These are phyloP conservation scores for Diarsia dahlii DNA, from an alignment of 2,888 invertebrate species.

Conservation along the genomic window DNA sequence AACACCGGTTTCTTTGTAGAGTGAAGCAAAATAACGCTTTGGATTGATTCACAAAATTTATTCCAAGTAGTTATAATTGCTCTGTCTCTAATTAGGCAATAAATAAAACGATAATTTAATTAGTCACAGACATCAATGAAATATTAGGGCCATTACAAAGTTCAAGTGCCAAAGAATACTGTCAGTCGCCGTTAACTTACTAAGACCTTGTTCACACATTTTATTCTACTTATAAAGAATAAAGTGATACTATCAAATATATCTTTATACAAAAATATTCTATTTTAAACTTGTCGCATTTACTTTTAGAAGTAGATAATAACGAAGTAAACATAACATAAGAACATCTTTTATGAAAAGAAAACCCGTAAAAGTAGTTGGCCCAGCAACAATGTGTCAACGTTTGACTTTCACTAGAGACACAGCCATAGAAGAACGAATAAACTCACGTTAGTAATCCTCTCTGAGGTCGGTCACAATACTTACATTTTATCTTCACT, in stretches of 20 bases:
- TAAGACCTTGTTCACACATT: constrained; percentile 37
- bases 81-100: constrained; percentile 27
- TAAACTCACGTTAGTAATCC: constrained; percentile 57
- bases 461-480: constrained; percentile 52
- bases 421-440: constrained; percentile 40
- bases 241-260: constrained; percentile 32
- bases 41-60: constrained; percentile 22
- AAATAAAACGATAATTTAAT: constrained; percentile 52
- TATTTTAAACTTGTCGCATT: constrained; percentile 25
- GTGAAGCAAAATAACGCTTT: constrained; percentile 1
- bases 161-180: constrained; percentile 28
- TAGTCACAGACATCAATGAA: constrained; percentile 44
- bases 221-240: constrained; percentile 48
- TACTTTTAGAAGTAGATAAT: constrained; percentile 45
- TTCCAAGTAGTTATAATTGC: constrained; percentile 31
- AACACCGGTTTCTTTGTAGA: constrained; percentile 20
- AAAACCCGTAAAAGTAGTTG: constrained; percentile 32
- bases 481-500: constrained; percentile 61
- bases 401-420: constrained; percentile 60
- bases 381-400: constrained; percentile 54
- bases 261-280: constrained; percentile 48
- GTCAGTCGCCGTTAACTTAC: constrained; percentile 16
- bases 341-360: constrained; percentile 38
- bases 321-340: constrained; percentile 31
- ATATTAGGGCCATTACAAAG: constrained; percentile 44